Evolutionary conservation across 2,113 vertebrate species (phyloP).

Genomic region (Chrysochloris asiatica): DNA sequence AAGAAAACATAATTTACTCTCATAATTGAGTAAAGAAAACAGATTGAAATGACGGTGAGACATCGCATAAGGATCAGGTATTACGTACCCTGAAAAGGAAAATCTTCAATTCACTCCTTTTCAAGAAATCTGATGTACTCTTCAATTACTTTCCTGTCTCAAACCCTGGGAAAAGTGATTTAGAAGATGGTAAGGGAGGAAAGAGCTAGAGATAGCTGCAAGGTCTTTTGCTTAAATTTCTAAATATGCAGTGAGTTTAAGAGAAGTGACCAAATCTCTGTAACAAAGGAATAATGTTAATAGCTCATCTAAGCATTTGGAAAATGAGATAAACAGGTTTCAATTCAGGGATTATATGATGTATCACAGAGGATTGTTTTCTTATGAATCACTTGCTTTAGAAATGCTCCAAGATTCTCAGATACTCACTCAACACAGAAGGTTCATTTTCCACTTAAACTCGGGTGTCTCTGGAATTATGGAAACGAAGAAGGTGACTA

Average conservation of each 20-base stretch:
- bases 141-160: slow-evolving; percentile 60
- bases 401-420: neutral
- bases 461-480: neutral
- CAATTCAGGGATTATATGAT: neutral
- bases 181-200: neutral
- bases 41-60: neutral
- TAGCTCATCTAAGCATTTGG: slow-evolving; percentile 3
- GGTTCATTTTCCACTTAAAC: neutral
- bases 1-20: too few relatives aligned
- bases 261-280: neutral
- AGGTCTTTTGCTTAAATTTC: slow-evolving; percentile 41
- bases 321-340: slow-evolving; percentile 39
- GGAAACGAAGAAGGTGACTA: neutral
- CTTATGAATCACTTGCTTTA: slow-evolving; percentile 4
- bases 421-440: slow-evolving; percentile 17
- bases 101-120: neutral
- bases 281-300: slow-evolving; percentile 46
- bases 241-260: slow-evolving; percentile 29
- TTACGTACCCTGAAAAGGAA: neutral
- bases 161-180: slow-evolving; percentile 46
- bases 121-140: slow-evolving; percentile 57
- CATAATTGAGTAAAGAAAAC: neutral
- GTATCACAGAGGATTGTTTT: slow-evolving; percentile 14
- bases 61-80: slow-evolving; percentile 23
- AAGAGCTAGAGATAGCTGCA: neutral